Conservation (phyloP, 2,888 invertebrate genomes). For the Eubasilissa splendida region DNA sequence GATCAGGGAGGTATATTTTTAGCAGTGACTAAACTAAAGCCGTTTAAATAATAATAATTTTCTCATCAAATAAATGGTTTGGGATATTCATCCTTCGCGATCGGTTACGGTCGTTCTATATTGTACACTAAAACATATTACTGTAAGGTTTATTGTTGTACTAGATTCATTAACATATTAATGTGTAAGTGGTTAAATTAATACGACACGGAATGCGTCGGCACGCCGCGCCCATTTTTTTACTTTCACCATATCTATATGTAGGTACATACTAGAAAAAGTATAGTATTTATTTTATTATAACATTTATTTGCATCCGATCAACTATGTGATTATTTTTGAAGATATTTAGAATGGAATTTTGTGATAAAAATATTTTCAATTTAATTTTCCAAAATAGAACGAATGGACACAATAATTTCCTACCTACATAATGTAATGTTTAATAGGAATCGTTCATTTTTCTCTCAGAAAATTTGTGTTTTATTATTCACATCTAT, state of each 20-base stretch:
- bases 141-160: slow-evolving; percentile 10
- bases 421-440: no score
- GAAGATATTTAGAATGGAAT: no score
- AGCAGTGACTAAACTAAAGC: slow-evolving; percentile 29
- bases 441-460: no score
- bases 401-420: no score
- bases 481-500: no score
- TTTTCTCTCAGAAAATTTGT: no score
- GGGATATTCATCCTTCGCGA: not conserved
- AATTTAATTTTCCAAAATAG: no score
- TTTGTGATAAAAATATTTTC: no score
- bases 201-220: slow-evolving; percentile 52
- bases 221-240: slow-evolving; percentile 43
- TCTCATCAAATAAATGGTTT: slow-evolving; percentile 15
- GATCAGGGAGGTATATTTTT: slow-evolving; percentile 41
- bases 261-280: not conserved
- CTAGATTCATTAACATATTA: slow-evolving; percentile 38
- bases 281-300: no score
- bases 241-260: not conserved
- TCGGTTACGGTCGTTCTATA: no score
- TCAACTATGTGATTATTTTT: no score
- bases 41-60: slow-evolving; percentile 3
- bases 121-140: not conserved
- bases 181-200: slow-evolving; percentile 44
- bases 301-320: no score